A percentile compares a stretch with the other conserved stretches of the same genome.
These are phyloP conservation scores for Osedax frankpressi DNA, from an alignment of 2,888 invertebrate genomes.

Conservation along the genomic window DNA sequence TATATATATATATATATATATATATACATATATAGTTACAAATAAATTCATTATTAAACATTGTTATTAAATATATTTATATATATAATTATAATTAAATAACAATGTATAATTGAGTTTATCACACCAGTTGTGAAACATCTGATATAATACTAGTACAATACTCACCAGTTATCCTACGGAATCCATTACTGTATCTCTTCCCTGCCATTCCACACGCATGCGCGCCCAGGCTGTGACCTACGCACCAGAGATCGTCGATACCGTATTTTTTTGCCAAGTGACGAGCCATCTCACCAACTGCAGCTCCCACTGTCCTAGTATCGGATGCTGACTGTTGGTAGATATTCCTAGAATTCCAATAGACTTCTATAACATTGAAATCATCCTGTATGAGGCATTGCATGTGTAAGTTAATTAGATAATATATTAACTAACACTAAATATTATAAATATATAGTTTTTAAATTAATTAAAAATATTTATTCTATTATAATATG, in stretches of 20 bases:
- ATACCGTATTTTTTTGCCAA: neutral
- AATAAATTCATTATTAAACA: no score
- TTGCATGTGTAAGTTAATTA: no score
- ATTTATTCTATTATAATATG: no score
- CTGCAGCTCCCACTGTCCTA: slow-evolving; percentile 1
- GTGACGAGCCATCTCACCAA: neutral
- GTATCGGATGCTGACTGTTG: neutral
- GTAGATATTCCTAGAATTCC: neutral
- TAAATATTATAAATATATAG: no score
- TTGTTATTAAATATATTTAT: no score
- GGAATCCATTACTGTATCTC: neutral
- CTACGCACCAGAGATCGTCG: neutral
- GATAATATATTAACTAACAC: no score
- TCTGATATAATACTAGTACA: no score
- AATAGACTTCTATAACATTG: slow-evolving; percentile 3
- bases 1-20: no score
- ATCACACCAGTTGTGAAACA: no score
- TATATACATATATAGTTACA: no score
- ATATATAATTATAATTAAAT: neutral
- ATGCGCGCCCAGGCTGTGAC: slow-evolving; percentile 2
- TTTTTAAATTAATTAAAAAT: no score
- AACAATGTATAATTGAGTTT: neutral
- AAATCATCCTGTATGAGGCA: neutral
- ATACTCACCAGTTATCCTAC: neutral
- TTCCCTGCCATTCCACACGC: slow-evolving; percentile 3